Evolutionary conservation across 2,113 vertebrate species (phyloP), one percentile per base, ranked within the genome.

Genomic region (Seriola rivoliana): DNA sequence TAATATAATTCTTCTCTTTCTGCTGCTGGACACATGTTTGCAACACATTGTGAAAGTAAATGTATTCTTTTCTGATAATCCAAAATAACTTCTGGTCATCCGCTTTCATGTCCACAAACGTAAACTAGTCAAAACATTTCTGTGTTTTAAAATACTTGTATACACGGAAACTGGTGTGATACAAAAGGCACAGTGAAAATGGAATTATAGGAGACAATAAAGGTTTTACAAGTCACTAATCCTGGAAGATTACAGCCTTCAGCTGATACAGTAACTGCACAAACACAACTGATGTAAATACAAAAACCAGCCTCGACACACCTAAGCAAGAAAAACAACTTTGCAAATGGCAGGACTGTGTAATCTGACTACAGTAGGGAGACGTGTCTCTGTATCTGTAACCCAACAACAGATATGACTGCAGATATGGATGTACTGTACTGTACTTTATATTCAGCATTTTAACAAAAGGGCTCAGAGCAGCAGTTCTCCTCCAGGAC

Each of bases 291-390:
- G 50, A 74, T 81, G 57, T 8, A 42, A 71, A 87, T 80, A 23
- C 71, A 69, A 87, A 29, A 78, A 85, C 70, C 78, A 17, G 82
- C 71, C 8, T 10, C 1, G 71, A 86, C 75, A 90, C 86, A 87
- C 90, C 90, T 83, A 83, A 83, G 82, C 85, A 87, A 83, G 92
- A 91, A 85, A 76, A 81, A 84, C 92, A 62, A 85, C 77, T 90
- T 85, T 84, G 70, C 78, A 81, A 87, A 88, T 32, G 66, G 58
- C 21, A 70, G 34, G 54, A 9, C 69, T 5, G 69, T 87, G 85
- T 87, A 82, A 91, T 87, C 46, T 59, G 87, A 90, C 69, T 32
- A 82, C 50, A 50, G 58, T 8, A 1, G 6, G 19, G 59, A 64
- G 19, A 62, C 32, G 10, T 38, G 19, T 71, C 21, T 38, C 10